Percentiles rank a stretch among this genome's conserved stretches.
Conservation (phyloP, 1,140 invertebrate species). For the Uloborus diversus region DNA sequence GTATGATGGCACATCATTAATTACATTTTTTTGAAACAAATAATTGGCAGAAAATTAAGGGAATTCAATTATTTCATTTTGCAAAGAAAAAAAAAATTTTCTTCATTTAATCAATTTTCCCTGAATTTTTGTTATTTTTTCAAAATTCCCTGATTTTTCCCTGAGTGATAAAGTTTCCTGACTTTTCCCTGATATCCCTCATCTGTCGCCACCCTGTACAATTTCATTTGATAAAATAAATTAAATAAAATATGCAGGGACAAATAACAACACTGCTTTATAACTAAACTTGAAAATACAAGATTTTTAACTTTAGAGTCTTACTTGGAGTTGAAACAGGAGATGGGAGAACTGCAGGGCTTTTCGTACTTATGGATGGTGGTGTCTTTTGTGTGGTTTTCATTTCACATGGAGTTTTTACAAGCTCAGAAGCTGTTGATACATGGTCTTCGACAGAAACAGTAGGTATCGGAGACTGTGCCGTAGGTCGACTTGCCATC, state of each 20-base stretch:
- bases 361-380: conserved; percentile 19
- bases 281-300: background rate
- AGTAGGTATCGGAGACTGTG: background rate
- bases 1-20: too few species aligned
- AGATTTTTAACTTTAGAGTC: background rate
- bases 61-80: too few species aligned
- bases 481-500: conserved; percentile 5
- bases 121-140: too few species aligned
- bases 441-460: conserved; percentile 23
- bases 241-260: too few species aligned
- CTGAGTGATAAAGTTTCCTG: too few species aligned
- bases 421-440: background rate
- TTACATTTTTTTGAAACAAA: too few species aligned
- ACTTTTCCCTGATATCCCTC: too few species aligned
- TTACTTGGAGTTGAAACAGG: conserved; percentile 31
- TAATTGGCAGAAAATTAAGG: too few species aligned
- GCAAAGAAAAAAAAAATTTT: too few species aligned
- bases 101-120: too few species aligned
- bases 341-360: conserved; percentile 5
- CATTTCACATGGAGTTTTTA: conserved; percentile 1
- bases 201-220: too few species aligned
- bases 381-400: conserved; percentile 26
- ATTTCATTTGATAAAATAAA: background rate
- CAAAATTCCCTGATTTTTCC: too few species aligned
- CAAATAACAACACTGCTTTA: background rate